Base-by-base conservation (phyloP, 2,113 vertebrate genomes). In the Serilophus lunatus region DNA sequence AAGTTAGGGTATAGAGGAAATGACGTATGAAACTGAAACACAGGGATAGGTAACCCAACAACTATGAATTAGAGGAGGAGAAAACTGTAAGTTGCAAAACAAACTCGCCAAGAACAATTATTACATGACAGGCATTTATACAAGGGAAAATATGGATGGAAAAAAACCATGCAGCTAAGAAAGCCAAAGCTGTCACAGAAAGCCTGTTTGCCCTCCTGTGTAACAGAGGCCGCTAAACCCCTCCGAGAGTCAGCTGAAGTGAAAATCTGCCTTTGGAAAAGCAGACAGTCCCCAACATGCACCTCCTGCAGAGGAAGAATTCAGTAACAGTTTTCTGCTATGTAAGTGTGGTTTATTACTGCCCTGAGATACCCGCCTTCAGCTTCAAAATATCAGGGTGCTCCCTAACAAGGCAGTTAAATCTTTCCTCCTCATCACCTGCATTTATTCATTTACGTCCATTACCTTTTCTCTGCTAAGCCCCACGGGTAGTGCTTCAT, bases 141-240 rank as follows among this genome's bases (percentile, higher is more conserved):
- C 29, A 20, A 82, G 7, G 45, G 28, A 88, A 83, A 42, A 88
- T 12, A 44, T 1, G 9, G 25, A 26, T 1, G 2, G 12, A 13
- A 83, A 66, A 54, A 72, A 60, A 2, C 40, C 9, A 33, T 5
- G 42, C 13, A 54, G 25, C 18, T 54, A 59, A 53, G 5, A 51
- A 74, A 70, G 33, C 9, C 57, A 87, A 71, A 47, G 36, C 25
- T 82, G 36, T 7, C n/a, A 68, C 25, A 57, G 70, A 79, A 79
- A 85, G 89, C 5, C 6, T 2, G 18, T 54, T 33, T 76, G 45
- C 19, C 22, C 12, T 60, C 35, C 26, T 5, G 0, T 0, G 0
- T 63, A 68, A 66, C 4, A 44, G 16, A 57, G 26, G 23, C 24
- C 71, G 29, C 35, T 79, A 63, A 93, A 88, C 2, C 7, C 4